Percentiles rank a stretch among this genome's conserved stretches.
Evolutionary conservation across 2,888 invertebrate species (phyloP).

Genomic region (Ommatoiulus sabulosus): DNA sequence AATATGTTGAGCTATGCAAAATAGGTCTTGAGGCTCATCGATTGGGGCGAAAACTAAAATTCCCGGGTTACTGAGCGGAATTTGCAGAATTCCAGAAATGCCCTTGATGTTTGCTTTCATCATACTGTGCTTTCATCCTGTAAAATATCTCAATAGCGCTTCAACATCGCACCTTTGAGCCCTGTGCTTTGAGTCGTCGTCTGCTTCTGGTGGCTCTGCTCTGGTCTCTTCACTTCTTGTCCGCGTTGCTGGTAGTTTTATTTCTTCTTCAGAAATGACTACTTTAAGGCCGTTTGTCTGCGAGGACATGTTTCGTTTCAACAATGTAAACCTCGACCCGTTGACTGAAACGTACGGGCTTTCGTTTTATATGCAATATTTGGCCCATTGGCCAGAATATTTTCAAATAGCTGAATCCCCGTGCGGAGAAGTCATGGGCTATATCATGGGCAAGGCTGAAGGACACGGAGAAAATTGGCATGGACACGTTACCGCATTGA

Average conservation of each 20-base stretch:
- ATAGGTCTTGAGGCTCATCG: too few relatives aligned
- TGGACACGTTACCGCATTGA: slow-evolving; percentile 98
- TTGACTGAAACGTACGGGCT: slow-evolving; percentile 97
- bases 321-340: slow-evolving; percentile 96
- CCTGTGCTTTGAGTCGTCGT: too few relatives aligned
- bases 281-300: slow-evolving; percentile 92
- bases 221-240: too few relatives aligned
- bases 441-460: slow-evolving; percentile 99
- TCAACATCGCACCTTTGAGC: not conserved
- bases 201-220: too few relatives aligned
- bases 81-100: too few relatives aligned
- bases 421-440: slow-evolving; percentile 97
- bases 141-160: not conserved
- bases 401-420: slow-evolving; percentile 98
- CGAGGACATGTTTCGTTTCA: slow-evolving; percentile 94
- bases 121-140: not conserved
- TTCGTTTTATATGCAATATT: slow-evolving; percentile 96
- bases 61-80: too few relatives aligned
- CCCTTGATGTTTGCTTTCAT: too few relatives aligned
- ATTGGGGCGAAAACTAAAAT: too few relatives aligned
- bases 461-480: slow-evolving; percentile 97
- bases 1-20: too few relatives aligned
- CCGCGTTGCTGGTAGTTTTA: not conserved
- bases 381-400: slow-evolving; percentile 99
- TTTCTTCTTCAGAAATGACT: slow-evolving; percentile 77